Conservation (phyloP, 2,113 vertebrate species). For the Trochalopteron elliotii region DNA sequence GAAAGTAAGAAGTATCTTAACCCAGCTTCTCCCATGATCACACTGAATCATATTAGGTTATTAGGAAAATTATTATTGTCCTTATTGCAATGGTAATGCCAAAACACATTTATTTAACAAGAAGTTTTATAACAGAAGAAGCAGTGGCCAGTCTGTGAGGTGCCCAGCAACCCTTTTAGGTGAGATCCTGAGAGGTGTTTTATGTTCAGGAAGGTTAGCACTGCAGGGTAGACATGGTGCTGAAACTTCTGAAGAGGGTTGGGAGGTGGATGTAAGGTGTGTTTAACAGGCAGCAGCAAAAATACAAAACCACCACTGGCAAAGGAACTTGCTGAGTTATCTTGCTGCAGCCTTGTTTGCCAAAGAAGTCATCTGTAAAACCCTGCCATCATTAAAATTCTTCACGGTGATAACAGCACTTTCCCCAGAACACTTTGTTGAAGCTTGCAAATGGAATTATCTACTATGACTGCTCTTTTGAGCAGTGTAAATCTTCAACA, state of each 20-base stretch:
- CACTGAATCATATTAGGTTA: not conserved
- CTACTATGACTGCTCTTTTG: constrained; percentile 50
- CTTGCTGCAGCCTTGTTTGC: not conserved
- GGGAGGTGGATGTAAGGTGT: not conserved
- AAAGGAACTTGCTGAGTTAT: not conserved
- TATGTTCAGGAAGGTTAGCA: not conserved
- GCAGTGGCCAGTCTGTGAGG: fast-evolving
- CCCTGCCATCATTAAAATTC: constrained; percentile 37
- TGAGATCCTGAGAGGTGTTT: not conserved
- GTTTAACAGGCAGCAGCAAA: not conserved
- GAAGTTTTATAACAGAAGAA: not conserved
- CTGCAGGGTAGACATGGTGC: not conserved
- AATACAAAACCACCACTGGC: not conserved
- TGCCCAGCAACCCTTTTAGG: not conserved
- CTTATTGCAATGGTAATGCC: not conserved
- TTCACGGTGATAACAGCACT: not conserved
- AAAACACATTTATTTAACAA: not conserved
- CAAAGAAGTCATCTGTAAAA: constrained; percentile 50
- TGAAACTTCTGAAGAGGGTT: not conserved
- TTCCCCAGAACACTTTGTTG: constrained; percentile 6
- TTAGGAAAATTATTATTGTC: not conserved
- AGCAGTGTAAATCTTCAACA: constrained; percentile 53
- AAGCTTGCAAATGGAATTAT: constrained; percentile 57
- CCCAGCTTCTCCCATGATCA: not conserved
- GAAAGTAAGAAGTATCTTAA: not conserved